A percentile compares a stretch with the other conserved stretches of the same genome.
These are phyloP conservation scores for Antrozous pallidus DNA, from an alignment of 2,797 vertebrate species.

Conservation along the genomic window DNA sequence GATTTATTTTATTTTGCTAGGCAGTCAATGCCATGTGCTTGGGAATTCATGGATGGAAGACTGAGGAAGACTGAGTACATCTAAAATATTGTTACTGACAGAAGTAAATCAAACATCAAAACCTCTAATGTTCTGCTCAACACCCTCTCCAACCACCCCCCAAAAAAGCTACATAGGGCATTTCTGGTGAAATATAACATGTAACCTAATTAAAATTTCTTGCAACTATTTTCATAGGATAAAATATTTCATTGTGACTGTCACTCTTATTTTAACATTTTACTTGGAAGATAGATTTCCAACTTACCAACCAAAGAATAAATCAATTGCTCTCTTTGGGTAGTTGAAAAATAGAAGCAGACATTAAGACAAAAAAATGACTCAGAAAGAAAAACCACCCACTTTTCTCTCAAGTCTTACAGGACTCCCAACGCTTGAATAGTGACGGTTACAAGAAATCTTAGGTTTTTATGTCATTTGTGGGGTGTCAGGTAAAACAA, in stretches of 20 bases:
- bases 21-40: not conserved
- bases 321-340: not conserved
- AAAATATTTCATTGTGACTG: conserved; percentile 31
- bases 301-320: conserved; percentile 20
- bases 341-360: conserved; percentile 9
- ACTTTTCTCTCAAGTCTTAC: not conserved
- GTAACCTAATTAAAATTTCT: not conserved
- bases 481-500: not conserved
- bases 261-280: conserved; percentile 29
- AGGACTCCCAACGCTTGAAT: not conserved
- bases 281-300: conserved; percentile 40
- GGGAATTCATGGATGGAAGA: conserved; percentile 31
- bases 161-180: not conserved
- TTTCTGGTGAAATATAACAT: not conserved
- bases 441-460: not conserved
- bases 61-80: not conserved
- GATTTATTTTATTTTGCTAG: conserved; percentile 62
- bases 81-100: conserved; percentile 44
- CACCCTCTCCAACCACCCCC: not conserved
- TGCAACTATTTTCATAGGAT: conserved; percentile 20
- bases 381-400: not conserved
- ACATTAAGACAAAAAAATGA: conserved; percentile 5
- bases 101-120: conserved; percentile 48
- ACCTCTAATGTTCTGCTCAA: not conserved
- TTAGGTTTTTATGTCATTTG: not conserved